Percentiles rank a stretch among this genome's conserved stretches.
These are phyloP conservation scores for Homarus americanus DNA, from an alignment of 1,140 invertebrate species.

Conservation along the genomic window DNA sequence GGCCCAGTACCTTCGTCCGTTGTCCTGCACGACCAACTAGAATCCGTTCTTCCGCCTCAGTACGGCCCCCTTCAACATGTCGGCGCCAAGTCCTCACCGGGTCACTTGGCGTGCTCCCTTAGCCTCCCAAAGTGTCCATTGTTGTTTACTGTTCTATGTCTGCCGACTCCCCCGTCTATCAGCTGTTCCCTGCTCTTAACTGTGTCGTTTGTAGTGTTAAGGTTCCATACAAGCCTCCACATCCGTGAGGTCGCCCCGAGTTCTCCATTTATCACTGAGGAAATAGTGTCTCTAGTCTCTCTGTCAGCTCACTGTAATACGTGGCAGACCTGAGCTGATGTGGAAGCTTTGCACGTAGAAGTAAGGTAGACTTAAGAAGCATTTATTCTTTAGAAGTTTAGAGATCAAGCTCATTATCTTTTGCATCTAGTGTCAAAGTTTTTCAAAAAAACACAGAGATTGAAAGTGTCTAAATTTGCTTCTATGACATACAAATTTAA, in stretches of 20 bases:
- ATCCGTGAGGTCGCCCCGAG: neutral
- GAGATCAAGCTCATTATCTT: slow-evolving; percentile 52
- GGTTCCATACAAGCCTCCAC: slow-evolving; percentile 47
- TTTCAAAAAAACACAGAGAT: slow-evolving; percentile 3
- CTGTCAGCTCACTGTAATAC: too few relatives aligned
- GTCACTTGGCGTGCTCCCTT: neutral
- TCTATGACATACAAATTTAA: neutral
- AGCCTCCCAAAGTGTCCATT: neutral
- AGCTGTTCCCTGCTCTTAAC: slow-evolving; percentile 8
- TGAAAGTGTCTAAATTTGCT: slow-evolving; percentile 54
- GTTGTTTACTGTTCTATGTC: slow-evolving; percentile 28
- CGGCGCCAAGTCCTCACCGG: neutral
- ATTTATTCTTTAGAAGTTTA: slow-evolving; percentile 65
- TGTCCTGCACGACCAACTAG: slow-evolving; percentile 3
- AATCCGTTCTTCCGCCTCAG: neutral
- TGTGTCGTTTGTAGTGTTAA: slow-evolving; percentile 56
- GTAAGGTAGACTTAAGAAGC: slow-evolving; percentile 70
- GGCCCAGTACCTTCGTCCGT: neutral
- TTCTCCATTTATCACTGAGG: too few relatives aligned
- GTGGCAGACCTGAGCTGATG: neutral
- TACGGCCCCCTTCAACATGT: neutral
- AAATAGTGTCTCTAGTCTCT: too few relatives aligned
- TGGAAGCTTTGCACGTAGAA: slow-evolving; percentile 66
- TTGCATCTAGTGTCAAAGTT: slow-evolving; percentile 55
- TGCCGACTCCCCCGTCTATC: neutral